Conservation (phyloP, 2,888 invertebrate genomes). For the Drosophila trichaetosa region DNA sequence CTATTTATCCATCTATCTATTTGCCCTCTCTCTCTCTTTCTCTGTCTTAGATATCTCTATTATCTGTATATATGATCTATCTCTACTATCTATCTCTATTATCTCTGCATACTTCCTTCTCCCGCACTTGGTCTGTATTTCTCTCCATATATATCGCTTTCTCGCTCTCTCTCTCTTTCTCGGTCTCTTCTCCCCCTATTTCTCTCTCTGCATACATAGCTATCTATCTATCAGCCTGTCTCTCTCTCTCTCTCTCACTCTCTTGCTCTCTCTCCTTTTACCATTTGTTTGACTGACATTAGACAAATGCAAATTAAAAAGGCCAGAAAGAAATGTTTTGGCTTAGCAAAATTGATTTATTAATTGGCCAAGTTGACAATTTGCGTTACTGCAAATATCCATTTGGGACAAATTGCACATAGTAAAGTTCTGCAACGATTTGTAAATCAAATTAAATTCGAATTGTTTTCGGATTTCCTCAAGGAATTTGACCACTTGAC, state of each 20-base stretch:
- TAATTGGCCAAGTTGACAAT: slow-evolving; percentile 73
- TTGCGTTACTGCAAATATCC: slow-evolving; percentile 9
- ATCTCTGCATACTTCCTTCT: background rate
- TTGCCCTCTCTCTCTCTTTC: background rate
- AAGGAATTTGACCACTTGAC: slow-evolving; percentile 50
- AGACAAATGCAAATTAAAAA: slow-evolving; percentile 62
- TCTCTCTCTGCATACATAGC: no score
- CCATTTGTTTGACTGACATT: slow-evolving; percentile 44
- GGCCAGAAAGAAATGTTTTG: slow-evolving; percentile 37
- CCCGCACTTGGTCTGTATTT: background rate
- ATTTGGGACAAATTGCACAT: slow-evolving; percentile 34
- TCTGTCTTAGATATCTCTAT: background rate
- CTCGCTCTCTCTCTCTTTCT: background rate
- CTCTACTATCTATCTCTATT: background rate
- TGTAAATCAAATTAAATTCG: slow-evolving; percentile 70
- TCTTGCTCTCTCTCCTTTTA: background rate
- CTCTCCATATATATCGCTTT: background rate
- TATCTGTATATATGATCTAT: background rate
- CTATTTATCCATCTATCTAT: background rate
- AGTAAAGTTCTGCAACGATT: background rate
- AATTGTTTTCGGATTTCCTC: slow-evolving; percentile 65
- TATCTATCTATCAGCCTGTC: background rate
- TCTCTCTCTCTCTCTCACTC: background rate
- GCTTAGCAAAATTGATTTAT: slow-evolving; percentile 69
- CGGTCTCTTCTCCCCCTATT: background rate